Base-by-base conservation (phyloP, 2,797 vertebrate species). In the Tenualosa ilisha region DNA sequence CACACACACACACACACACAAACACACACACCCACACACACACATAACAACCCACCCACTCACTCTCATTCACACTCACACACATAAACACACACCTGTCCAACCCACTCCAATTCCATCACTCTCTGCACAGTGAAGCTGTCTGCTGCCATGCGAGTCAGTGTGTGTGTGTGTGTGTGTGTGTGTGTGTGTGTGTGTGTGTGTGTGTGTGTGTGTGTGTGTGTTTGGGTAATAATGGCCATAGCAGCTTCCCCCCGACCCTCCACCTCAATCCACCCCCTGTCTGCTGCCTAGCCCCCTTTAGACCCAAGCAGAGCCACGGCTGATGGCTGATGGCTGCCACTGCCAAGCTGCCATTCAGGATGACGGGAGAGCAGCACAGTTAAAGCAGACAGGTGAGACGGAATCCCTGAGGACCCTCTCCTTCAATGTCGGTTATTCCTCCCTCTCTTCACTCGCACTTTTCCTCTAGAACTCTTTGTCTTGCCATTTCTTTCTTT, bases 21-120 rank as follows among this genome's bases (percentile, higher is more conserved):
- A 31, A 68, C 6, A 56, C 50, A 82, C 51, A 56, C 8, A 54
- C 81, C 22, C 46, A 81, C 84, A 53, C 54, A 84, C 75, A 81
- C 54, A 26, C 22, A 40, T 13, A 68, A 1, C 31, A 26, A 82
- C 0, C 1, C 82, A 85, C 54, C 24, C 81, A 87, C 81, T 51
- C 49, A 46, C 46, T 37, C 24, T 6, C 61, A n/a, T 50, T 17
- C 50, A 84, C 54, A 81, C 40, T 9, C 63, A 65, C 22, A 65
- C 61, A 65, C 61, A 31, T 31, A 31, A 31, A 31, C 31, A 31
- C 63, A 65, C 24, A 65, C 26, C 31, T 72, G 13, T 72, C 65
- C 11, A 15, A 72, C 31, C 24, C 13, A 31, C 31, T 72, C 31
- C 3, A 72, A 11, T 26, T 68, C 24, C 13, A 26, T 72, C 26